A percentile compares a stretch with the other conserved stretches of the same genome.
phyloP scores from a whole-genome alignment of 1,140 invertebrate genomes.

The Drosophila nigromelanica region DNA sequence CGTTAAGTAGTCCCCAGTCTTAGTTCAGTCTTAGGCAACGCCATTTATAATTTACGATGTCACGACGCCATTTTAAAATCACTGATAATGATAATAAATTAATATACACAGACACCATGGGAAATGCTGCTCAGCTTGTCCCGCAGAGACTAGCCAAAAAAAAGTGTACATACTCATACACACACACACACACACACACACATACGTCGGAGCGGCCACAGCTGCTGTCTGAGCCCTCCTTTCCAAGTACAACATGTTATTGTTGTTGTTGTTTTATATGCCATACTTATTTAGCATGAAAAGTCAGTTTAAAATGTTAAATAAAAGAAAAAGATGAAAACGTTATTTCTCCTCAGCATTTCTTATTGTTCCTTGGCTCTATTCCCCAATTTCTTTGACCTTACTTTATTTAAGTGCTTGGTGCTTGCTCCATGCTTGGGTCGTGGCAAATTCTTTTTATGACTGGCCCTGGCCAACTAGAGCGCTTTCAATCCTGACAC shows the following conservation, averaged over 20 bases:
- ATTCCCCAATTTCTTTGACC: conserved; percentile 21
- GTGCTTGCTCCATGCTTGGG: conserved; percentile 1
- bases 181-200: conserved; percentile 11
- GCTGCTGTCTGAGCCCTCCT: conserved; percentile 6
- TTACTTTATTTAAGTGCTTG: conserved; percentile 57
- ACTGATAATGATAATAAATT: conserved; percentile 83
- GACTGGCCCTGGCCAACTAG: conserved; percentile 21
- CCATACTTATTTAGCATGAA: conserved; percentile 80
- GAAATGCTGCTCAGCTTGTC: conserved; percentile 11
- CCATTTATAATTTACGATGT: conserved; percentile 79
- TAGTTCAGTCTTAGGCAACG: conserved; percentile 35
- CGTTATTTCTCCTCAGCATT: conserved; percentile 19
- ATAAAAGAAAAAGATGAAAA: conserved; percentile 42
- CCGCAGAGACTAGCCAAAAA: conserved; percentile 13
- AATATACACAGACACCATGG: conserved; percentile 66
- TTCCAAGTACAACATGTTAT: conserved; percentile 2
- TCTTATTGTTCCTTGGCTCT: conserved; percentile 40
- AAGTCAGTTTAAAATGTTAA: conserved; percentile 76
- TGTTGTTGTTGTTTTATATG: conserved; percentile 45
- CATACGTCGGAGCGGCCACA: conserved; percentile 15
- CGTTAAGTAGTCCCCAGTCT: conserved; percentile 73
- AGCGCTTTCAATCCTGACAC: conserved; percentile 29
- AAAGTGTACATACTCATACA: background rate
- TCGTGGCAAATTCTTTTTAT: conserved; percentile 67
- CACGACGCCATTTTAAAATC: conserved; percentile 81